A percentile compares a stretch with the other conserved stretches of the same genome.
phyloP scores from a whole-genome alignment of 2,888 invertebrate genomes.

The Aquatica leii region DNA sequence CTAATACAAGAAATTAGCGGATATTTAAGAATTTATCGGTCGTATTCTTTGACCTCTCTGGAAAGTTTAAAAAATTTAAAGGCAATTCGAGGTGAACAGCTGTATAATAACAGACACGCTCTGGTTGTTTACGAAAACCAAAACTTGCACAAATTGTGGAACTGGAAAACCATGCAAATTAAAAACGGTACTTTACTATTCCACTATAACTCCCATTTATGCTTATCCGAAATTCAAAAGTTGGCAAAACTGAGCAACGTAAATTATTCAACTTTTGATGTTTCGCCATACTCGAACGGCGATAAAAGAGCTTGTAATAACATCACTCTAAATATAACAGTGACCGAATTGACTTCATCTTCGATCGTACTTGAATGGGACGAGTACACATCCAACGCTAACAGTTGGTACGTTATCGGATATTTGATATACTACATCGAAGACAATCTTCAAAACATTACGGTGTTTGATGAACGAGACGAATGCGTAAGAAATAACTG shows the following conservation, averaged over 20 bases:
- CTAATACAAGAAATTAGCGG: constrained; percentile 76
- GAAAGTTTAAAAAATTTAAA: constrained; percentile 77
- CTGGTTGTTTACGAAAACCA: constrained; percentile 78
- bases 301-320: constrained; percentile 73
- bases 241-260: constrained; percentile 63
- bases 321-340: constrained; percentile 59
- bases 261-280: constrained; percentile 62
- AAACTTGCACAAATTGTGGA: constrained; percentile 75
- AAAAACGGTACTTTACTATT: constrained; percentile 74
- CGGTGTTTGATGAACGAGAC: constrained; percentile 59
- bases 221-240: constrained; percentile 71
- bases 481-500: constrained; percentile 52
- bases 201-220: constrained; percentile 84
- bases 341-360: constrained; percentile 55
- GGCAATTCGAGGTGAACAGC: constrained; percentile 70
- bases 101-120: constrained; percentile 64
- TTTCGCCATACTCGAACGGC: constrained; percentile 72
- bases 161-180: constrained; percentile 66
- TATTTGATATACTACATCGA: constrained; percentile 72
- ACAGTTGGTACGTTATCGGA: constrained; percentile 58
- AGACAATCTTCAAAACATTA: constrained; percentile 62
- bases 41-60: constrained; percentile 73
- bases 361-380: constrained; percentile 60
- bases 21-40: constrained; percentile 76
- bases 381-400: constrained; percentile 41